Conservation (phyloP, 2,113 vertebrate species). For the Eulacestoma nigropectus region DNA sequence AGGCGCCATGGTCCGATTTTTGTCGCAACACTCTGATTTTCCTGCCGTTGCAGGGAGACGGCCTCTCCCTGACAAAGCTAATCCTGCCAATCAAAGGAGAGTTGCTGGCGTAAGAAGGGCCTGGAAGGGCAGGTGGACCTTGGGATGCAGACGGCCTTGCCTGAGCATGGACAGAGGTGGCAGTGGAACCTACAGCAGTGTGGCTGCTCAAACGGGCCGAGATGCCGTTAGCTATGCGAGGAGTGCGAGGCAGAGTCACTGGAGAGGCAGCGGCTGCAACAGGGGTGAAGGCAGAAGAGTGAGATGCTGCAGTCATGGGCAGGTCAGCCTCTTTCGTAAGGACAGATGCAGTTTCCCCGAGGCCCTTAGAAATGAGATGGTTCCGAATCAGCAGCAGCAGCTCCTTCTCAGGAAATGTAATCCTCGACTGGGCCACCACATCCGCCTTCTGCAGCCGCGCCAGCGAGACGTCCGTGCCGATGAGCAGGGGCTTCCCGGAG, state of each 20-base stretch:
- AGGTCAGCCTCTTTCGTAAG: conserved; percentile 94
- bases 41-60: conserved; percentile 82
- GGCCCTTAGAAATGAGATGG: conserved; percentile 94
- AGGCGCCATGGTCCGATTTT: conserved; percentile 97
- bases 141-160: conserved; percentile 80
- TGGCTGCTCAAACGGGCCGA: conserved; percentile 79
- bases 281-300: conserved; percentile 81
- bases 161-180: conserved; percentile 76
- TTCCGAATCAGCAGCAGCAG: conserved; percentile 92
- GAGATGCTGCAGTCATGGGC: conserved; percentile 88
- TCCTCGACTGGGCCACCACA: conserved; percentile 96
- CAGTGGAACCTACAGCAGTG: conserved; percentile 70
- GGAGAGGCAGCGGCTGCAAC: conserved; percentile 79
- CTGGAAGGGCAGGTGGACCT: conserved; percentile 66
- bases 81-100: conserved; percentile 92
- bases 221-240: conserved; percentile 89
- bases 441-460: conserved; percentile 93
- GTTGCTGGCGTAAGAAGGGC: conserved; percentile 77
- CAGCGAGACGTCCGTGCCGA: conserved; percentile 93
- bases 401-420: conserved; percentile 95
- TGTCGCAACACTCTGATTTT: conserved; percentile 89
- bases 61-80: conserved; percentile 91
- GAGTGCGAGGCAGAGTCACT: conserved; percentile 86
- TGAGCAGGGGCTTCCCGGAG: conserved; percentile 91
- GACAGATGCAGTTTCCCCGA: conserved; percentile 85